phyloP scores from a whole-genome alignment of 2,797 vertebrate species.

The Muscicapa comitata region DNA sequence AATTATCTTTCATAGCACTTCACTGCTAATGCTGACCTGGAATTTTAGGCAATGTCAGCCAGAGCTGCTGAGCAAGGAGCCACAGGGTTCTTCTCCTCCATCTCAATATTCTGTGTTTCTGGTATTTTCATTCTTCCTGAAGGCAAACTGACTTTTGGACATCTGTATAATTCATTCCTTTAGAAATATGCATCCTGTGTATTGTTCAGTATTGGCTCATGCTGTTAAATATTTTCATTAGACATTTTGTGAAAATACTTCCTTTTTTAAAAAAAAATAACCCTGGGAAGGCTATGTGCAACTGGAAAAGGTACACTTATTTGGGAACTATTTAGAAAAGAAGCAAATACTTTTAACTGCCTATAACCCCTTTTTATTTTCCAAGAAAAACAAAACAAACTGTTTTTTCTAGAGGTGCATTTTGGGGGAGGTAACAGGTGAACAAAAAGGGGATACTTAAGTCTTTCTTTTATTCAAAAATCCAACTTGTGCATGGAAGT shows the following conservation, averaged over 20 bases:
- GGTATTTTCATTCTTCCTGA: not conserved
- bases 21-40: not conserved
- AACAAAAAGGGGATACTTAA: not conserved
- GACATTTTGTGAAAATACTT: not conserved
- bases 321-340: not conserved
- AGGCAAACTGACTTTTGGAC: not conserved
- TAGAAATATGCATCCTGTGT: not conserved
- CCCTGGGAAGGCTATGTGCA: not conserved
- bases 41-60: not conserved
- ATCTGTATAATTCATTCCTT: not conserved
- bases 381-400: not conserved
- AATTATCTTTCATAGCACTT: not conserved
- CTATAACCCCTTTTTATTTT: not conserved
- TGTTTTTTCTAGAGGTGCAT: not conserved
- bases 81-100: not conserved
- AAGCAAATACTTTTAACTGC: not conserved
- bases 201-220: not conserved
- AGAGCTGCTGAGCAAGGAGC: not conserved
- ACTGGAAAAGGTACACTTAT: not conserved
- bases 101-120: not conserved
- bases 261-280: not conserved
- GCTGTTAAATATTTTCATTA: not conserved
- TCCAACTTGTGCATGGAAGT: not conserved
- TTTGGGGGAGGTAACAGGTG: not conserved
- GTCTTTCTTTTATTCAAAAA: not conserved